Evolutionary conservation across 2,113 vertebrate genomes (phyloP), one percentile per base, ranked within the genome.

Genomic region (Marcusenius ussheri): DNA sequence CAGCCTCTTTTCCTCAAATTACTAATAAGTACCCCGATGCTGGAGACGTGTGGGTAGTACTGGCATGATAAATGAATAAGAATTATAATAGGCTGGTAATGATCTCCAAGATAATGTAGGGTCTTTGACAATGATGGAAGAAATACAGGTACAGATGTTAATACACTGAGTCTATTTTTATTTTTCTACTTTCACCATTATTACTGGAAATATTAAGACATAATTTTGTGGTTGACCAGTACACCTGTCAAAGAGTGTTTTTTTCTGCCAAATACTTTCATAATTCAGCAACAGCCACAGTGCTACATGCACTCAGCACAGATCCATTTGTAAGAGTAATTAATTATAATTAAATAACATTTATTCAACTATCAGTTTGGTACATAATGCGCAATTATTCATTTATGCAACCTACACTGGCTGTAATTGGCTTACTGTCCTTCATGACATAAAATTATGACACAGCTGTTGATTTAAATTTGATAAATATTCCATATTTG

Each of bases 331-430:
- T 35, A 89, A 27, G 83, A 49, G 31, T 80, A 89, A 80, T 80
- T 83, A 31, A 89, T 50, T 80, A 53, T 53, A 53, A 53, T 80
- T 89, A 70, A 77, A 80, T 89, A 89, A 89, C 88, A 50, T 51
- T 39, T 80, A 77, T 89, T 49, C 5, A 51, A 51, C 27, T 86
- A 86, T 80, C 24, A 31, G 24, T 87, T n/a, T 19, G 47, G 21
- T 74, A 24, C 42, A 46, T 49, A 15, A 74, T 27, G 15, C 2
- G 5, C 3, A 50, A 46, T 31, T 70, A 4, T 89, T 89, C 62
- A 27, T 74, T 66, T 74, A 70, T 42, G 58, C 56, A 58, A 10
- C 3, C 35, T 66, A 24, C 87, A 46, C 15, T n/a, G 24, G 46
- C 21, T 70, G 58, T 88, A 88, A 58, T 39, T 62, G 87, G 51